Evolutionary conservation across 2,113 vertebrate genomes (phyloP), one percentile per base, ranked within the genome.

Genomic region (Malurus alboscapulatus): DNA sequence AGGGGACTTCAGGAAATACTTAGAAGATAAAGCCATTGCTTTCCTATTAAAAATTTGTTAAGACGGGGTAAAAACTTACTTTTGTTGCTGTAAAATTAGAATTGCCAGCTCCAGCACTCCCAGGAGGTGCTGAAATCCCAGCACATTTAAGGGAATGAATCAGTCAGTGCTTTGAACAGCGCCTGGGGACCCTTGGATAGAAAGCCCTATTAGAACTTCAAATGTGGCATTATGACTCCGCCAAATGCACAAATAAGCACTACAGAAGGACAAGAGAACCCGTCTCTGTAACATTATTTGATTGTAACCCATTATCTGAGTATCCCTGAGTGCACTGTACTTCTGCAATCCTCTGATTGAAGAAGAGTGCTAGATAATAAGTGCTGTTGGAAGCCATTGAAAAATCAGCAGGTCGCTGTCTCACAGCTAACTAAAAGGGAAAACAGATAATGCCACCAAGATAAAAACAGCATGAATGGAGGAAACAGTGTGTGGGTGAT

Each of bases 351-450:
- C 65, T 36, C 91, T 92, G 93, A 92, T 50, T 93, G 86, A 87
- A 84, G 90, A 86, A 77, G 83, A 96, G 88, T 75, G 61, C 76
- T 54, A 53, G 72, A 91, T 63, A 94, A 93, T 51, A 77, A 88
- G 58, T 88, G 87, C 68, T 87, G 78, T 30, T 89, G 82, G 84
- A 94, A 92, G 75, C 82, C 92, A 84, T 20, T 84, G 88, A 90
- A 90, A 90, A 92, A 75, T n/a, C 94, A 95, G 84, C 89, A 86
- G 87, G 93, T 55, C 54, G 11, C 75, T 74, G 53, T 80, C 65
- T 85, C n/a, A 75, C 9, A 1, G 51, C 80, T 87, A 65, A 82
- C 40, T 74, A 2, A 51, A 89, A 92, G 68, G 54, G 65, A 92
- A 91, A 94, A 75, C 48, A 89, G 90, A 84, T 74, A 93, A 90